Evolutionary conservation across 2,888 invertebrate species (phyloP), one percentile per base, ranked within the genome.

Genomic region (Nymphalis c-album): DNA sequence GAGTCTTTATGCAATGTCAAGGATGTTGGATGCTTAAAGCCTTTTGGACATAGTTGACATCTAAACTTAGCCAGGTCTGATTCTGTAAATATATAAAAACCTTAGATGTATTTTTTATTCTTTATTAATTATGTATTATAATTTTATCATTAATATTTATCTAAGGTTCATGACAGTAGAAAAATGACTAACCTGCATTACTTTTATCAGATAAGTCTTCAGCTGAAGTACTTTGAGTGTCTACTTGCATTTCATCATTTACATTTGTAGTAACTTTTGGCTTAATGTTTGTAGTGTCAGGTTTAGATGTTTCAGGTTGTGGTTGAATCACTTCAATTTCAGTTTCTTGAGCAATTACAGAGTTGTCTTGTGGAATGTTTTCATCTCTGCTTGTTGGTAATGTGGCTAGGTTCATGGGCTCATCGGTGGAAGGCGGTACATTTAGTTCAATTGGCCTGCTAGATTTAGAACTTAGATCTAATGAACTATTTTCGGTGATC

Each of bases 1-100:
- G 94, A 93, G 80, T 94, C 94, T 84, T 93, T 94, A 78, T 94
- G 94, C 62, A 94, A 86, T 67, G 94, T 94, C 77, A 94, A 83
- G 64, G 94, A 94, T 73, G 93, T 94, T 18, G 94, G 94, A 82
- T 94, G 94, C 79, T 93, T 94, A 79, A 94, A 94, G 70, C 93
- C 93, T 87, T 94, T 94, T 72, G 93, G 93, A 84, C 94, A 94
- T 75, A 94, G 84, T 81, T 93, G 93, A 84, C 94, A 94, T 74
- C 93, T 92, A 82, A 94, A 94, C 80, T 93, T 93, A 2, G 93
- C 93, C 75, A 93, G 82, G 73, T 94, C 93, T 73, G 93, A 90
- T 86, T 93, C 93, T 93, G 88, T 70, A 90, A 91, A 76, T 26
- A 57, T 18, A 60, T 45, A 18, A 64, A 17, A 64, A 48, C 22